Conservation (phyloP, 2,797 vertebrate genomes). For the Phrynocephalus forsythii region DNA sequence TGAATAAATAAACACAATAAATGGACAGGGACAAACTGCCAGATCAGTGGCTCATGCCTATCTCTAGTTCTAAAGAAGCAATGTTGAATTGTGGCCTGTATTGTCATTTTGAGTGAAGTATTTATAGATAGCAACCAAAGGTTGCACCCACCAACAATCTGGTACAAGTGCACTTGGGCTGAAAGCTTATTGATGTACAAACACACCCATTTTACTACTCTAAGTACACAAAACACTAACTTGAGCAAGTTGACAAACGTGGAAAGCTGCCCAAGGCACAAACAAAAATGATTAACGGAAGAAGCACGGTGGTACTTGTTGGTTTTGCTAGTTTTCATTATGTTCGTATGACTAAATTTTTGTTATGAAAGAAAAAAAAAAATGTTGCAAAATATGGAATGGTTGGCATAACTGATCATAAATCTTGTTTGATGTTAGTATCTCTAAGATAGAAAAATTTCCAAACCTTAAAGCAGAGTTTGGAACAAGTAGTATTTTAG, state of each 20-base stretch:
- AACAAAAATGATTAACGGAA: not conserved
- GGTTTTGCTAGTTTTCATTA: not conserved
- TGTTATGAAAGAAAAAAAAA: not conserved
- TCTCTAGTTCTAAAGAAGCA: not conserved
- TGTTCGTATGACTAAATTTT: not conserved
- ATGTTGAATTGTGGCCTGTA: not conserved
- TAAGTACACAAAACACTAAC: not conserved
- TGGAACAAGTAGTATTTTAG: too few species aligned
- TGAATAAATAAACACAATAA: too few species aligned
- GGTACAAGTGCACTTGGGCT: slow-evolving; percentile 10
- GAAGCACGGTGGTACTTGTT: not conserved
- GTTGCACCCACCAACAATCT: not conserved
- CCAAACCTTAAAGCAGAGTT: not conserved
- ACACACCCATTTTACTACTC: not conserved
- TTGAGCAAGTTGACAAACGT: not conserved
- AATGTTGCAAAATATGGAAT: not conserved
- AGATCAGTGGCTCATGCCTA: too few species aligned
- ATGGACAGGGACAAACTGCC: too few species aligned
- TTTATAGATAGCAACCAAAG: slow-evolving; percentile 14
- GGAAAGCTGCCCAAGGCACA: not conserved
- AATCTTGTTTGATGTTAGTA: not conserved
- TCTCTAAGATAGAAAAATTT: not conserved
- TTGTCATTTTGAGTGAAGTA: not conserved
- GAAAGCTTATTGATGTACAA: not conserved
- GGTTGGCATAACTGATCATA: not conserved